Percentiles rank a stretch among this genome's conserved stretches.
Conservation (phyloP, 2,797 vertebrate genomes). For the Neoniphon sammara region DNA sequence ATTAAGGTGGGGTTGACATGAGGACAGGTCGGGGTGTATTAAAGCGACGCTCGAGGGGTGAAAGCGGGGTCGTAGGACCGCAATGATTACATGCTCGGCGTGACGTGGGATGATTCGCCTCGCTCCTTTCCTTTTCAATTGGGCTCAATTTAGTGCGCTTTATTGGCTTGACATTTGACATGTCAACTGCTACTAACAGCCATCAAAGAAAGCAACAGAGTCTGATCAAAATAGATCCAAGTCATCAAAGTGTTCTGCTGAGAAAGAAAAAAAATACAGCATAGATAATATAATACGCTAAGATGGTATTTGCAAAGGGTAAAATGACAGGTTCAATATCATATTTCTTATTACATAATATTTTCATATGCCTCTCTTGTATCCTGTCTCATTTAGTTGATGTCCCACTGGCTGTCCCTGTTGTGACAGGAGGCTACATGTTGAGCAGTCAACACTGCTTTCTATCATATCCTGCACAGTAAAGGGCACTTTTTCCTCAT, state of each 20-base stretch:
- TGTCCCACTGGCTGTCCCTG: not conserved
- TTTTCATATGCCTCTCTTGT: not conserved
- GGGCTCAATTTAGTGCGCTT: slow-evolving; percentile 4
- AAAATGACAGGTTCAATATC: too few relatives aligned
- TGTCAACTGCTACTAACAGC: not conserved
- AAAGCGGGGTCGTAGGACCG: slow-evolving; percentile 44
- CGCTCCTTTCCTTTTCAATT: slow-evolving; percentile 8
- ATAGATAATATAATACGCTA: not conserved
- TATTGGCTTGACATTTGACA: not conserved
- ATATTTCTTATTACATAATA: not conserved
- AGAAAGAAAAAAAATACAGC: not conserved
- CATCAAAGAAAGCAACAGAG: not conserved
- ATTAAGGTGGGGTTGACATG: slow-evolving; percentile 71
- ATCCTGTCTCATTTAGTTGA: not conserved
- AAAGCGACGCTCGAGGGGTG: slow-evolving; percentile 60
- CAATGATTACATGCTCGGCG: slow-evolving; percentile 51
- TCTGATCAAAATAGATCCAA: not conserved
- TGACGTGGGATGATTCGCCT: slow-evolving; percentile 52
- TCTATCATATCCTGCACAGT: too few relatives aligned
- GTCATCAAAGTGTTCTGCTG: too few relatives aligned
- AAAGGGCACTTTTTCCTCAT: too few relatives aligned
- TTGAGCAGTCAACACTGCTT: not conserved
- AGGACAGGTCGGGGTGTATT: slow-evolving; percentile 70
- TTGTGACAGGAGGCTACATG: not conserved
- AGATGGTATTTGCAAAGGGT: not conserved